A percentile compares a stretch with the other conserved stretches of the same genome.
Evolutionary conservation across 2,113 vertebrate species (phyloP).

Genomic region (Bombycilla garrulus): DNA sequence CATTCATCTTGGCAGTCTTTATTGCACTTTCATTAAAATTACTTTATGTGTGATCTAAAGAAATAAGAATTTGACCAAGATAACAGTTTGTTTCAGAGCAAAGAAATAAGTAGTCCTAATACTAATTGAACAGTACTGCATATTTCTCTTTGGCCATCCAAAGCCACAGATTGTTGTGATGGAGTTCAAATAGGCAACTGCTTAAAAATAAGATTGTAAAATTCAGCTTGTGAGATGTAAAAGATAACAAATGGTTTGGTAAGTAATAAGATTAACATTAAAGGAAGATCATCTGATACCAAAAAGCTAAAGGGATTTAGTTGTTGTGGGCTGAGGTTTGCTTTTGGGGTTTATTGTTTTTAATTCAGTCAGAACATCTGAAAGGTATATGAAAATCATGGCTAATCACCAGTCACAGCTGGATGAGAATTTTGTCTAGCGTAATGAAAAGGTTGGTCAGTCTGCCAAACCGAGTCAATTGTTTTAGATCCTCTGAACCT

Average conservation of each 20-base stretch:
- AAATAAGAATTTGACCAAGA: background rate
- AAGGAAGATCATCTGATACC: background rate
- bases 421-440: background rate
- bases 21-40: background rate
- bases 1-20: background rate
- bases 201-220: background rate
- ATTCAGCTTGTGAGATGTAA: background rate
- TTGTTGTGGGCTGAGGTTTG: background rate
- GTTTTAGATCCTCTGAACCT: background rate
- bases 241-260: background rate
- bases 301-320: background rate
- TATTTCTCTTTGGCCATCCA: background rate
- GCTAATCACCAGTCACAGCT: background rate
- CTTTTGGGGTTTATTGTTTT: background rate
- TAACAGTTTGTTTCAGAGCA: background rate
- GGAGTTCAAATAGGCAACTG: background rate
- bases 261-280: background rate
- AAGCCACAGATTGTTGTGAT: background rate
- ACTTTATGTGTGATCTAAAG: background rate
- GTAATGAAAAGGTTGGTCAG: background rate
- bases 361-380: background rate
- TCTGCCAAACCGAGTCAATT: background rate
- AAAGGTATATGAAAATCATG: background rate
- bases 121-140: background rate
- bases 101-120: background rate